phyloP scores from a whole-genome alignment of 2,888 invertebrate species.

The Machimus atricapillus region DNA sequence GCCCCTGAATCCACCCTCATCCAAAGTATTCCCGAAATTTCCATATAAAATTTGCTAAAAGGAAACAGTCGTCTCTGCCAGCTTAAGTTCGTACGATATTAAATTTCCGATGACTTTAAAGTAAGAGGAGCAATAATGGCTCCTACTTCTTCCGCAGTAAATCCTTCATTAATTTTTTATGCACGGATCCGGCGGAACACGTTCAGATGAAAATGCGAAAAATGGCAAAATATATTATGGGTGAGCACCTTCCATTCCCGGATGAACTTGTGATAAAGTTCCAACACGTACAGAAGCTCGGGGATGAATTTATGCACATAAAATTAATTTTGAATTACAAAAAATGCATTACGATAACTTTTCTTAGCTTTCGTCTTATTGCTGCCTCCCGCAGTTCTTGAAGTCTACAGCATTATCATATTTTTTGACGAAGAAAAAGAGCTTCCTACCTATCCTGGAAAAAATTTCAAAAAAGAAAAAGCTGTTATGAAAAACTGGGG shows the following conservation, averaged over 20 bases:
- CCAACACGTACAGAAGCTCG: background rate
- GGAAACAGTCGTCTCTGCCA: background rate
- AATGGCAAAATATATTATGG: background rate
- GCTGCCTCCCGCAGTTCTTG: background rate
- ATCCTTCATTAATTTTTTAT: slow-evolving; percentile 9
- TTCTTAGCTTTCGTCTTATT: background rate
- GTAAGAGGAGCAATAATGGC: background rate
- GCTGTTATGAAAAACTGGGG: background rate
- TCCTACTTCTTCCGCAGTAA: background rate
- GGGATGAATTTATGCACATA: slow-evolving; percentile 18
- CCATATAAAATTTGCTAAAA: background rate
- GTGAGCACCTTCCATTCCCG: background rate
- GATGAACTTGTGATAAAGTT: background rate
- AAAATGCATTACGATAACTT: slow-evolving; percentile 9
- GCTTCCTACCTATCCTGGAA: background rate
- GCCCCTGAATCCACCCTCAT: background rate
- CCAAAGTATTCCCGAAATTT: background rate
- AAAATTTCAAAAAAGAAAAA: background rate
- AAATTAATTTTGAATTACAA: slow-evolving; percentile 1
- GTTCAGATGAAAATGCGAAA: background rate
- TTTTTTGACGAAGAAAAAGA: background rate
- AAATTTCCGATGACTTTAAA: slow-evolving; percentile 1
- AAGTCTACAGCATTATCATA: background rate
- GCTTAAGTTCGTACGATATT: background rate
- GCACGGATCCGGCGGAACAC: background rate